Base-by-base conservation (phyloP, 1,140 invertebrate species). In the Ostrea denselamellosa region DNA sequence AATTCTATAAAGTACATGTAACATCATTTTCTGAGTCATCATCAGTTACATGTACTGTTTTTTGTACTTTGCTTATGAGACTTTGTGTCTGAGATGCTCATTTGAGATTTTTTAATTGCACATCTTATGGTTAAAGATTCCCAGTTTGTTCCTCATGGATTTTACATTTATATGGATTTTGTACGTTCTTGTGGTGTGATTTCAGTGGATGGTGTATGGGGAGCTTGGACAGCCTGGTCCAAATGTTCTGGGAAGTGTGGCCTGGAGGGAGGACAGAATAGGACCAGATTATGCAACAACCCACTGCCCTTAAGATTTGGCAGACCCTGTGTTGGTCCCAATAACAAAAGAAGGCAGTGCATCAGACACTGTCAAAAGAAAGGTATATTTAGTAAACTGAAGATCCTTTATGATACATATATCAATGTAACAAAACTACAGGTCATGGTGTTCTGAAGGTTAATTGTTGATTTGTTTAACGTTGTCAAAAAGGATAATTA, bases 201-300 rank as follows among this genome's bases (percentile, higher is more conserved):
- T 9, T 85, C 17, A 88, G 90, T 91, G 34, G 90, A 92, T 84
- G 91, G 90, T 52, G 85, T n/a, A 2, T 93, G 91, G 91, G 86
- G 83, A 28, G 85, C 68, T 9, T 93, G 92, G 92, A 83, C 87
- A 22, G 34, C 52, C n/a, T 93, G 91, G 90, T 83, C 86, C 54
- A 58, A n/a, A 5, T 93, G 92, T 87, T 82, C 77, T 14, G 91
- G 88, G 19, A 87, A 91, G 12, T 93, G 92, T 83, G 92, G 92
- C 9, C 81, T 58, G n/a, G 86, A 62, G 22, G 87, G 90, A 28
- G 85, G 22, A 22, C 85, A 89, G 62, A 77, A 77, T 2, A 87
- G 90, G 58, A 85, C 71, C 9, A 84, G 90, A 62, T 53, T 44
- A 12, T 91, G 91, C 65, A 86, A 86, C 44, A 91, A 90, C 71